Conservation (phyloP, 2,888 invertebrate genomes). For the Limnephilus lunatus region DNA sequence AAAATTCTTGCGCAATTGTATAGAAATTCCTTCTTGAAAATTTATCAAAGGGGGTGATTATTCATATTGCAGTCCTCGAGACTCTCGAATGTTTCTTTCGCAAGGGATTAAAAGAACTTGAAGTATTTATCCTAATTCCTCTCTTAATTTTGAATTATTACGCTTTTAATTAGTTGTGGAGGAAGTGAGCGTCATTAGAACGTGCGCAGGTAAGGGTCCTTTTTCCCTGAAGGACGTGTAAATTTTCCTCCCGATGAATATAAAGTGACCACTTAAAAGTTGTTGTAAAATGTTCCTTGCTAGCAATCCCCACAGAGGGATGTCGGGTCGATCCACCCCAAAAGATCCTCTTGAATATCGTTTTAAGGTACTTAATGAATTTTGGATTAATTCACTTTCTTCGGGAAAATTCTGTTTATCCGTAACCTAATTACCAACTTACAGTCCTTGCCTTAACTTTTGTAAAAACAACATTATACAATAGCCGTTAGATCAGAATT, state of each 20-base stretch:
- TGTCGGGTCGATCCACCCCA: conserved; percentile 25
- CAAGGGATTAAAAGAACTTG: conserved; percentile 33
- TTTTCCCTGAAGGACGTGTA: conserved; percentile 51
- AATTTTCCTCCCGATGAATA: conserved; percentile 59
- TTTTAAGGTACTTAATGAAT: conserved; percentile 33
- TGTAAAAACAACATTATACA: neutral
- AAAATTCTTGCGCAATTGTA: neutral
- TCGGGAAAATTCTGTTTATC: neutral
- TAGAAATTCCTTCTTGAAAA: neutral
- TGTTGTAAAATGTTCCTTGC: conserved; percentile 53
- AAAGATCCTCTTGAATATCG: conserved; percentile 36
- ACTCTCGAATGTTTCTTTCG: neutral
- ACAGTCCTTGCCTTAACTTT: neutral
- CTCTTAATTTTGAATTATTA: conserved; percentile 52
- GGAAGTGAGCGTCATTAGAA: conserved; percentile 41
- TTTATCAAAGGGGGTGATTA: neutral
- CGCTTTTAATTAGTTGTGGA: conserved; percentile 46
- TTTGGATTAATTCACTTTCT: conserved; percentile 20
- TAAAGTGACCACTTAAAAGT: conserved; percentile 64
- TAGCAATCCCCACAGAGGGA: conserved; percentile 26
- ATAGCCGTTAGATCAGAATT: neutral
- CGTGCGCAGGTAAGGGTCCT: conserved; percentile 51
- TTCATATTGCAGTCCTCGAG: neutral
- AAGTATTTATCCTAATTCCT: conserved; percentile 48
- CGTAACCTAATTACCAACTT: neutral